Conservation (phyloP, 1,140 invertebrate species). For the fruit fly (Drosophila melanogaster) region DNA sequence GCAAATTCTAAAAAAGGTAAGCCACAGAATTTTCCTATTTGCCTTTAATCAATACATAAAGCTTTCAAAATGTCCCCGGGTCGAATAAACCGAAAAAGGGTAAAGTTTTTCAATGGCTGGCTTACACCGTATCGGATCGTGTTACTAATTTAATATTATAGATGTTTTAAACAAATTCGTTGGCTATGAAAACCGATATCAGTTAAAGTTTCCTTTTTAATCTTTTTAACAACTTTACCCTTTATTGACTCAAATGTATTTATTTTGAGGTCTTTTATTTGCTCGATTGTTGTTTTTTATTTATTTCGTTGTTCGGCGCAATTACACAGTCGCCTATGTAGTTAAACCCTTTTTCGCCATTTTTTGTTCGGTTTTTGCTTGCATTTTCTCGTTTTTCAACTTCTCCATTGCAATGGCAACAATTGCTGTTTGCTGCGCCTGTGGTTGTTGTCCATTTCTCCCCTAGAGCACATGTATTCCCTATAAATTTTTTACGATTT, state of each 20-base stretch:
- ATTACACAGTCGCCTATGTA: constrained; percentile 60
- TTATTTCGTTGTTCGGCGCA: constrained; percentile 37
- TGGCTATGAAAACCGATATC: constrained; percentile 5
- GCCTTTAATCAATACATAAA: too few species aligned
- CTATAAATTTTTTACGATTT: constrained; percentile 83
- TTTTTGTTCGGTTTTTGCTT: constrained; percentile 11
- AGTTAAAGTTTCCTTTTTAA: constrained; percentile 10
- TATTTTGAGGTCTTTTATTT: constrained; percentile 24
- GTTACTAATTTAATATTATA: background rate
- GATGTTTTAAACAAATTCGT: background rate
- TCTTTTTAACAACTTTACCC: constrained; percentile 22
- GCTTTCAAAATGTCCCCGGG: too few species aligned
- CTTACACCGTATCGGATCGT: background rate
- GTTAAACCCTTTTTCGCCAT: constrained; percentile 18
- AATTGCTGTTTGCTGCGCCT: constrained; percentile 24
- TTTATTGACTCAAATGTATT: constrained; percentile 49
- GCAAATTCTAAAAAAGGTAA: background rate
- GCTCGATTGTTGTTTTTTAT: constrained; percentile 15
- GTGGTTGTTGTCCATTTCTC: constrained; percentile 27
- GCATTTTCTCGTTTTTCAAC: constrained; percentile 42
- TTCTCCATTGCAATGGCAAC: constrained; percentile 57
- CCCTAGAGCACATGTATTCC: constrained; percentile 73
- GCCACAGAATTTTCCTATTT: too few species aligned
- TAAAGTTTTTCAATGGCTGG: background rate
- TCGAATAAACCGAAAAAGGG: background rate